These are phyloP conservation scores for Campoletis sonorensis DNA, from an alignment of 1,140 invertebrate genomes.

Conservation along the genomic window DNA sequence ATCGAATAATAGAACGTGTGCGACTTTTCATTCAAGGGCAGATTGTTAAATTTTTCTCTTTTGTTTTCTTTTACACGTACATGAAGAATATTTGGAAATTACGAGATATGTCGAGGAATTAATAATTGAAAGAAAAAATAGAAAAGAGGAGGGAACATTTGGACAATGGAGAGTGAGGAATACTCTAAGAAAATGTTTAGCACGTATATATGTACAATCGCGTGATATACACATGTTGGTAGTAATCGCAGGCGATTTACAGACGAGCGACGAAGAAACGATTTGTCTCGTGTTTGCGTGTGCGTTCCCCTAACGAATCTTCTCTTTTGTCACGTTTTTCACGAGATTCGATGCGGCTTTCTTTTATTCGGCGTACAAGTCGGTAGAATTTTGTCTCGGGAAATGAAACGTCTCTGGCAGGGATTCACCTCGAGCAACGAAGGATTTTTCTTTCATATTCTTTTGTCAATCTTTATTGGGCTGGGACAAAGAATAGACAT, in stretches of 20 bases:
- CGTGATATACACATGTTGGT: not conserved
- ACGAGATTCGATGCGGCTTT: not conserved
- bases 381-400: not conserved
- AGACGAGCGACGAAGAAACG: constrained; percentile 20
- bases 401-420: constrained; percentile 2
- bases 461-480: no score
- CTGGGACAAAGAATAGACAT: no score
- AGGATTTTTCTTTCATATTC: not conserved
- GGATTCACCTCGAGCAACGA: not conserved
- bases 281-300: not conserved
- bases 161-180: no score
- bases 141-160: not conserved
- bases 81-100: constrained; percentile 25
- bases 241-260: constrained; percentile 6
- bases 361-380: constrained; percentile 34
- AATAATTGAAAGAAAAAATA: not conserved
- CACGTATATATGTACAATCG: constrained; percentile 15
- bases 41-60: not conserved
- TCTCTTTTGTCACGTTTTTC: not conserved
- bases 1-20: constrained; percentile 1
- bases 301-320: not conserved
- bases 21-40: not conserved
- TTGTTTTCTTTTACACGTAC: constrained; percentile 1
- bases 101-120: constrained; percentile 34
- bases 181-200: not conserved